Percentiles rank a stretch among this genome's conserved stretches.
Evolutionary conservation across 2,888 invertebrate genomes (phyloP).

Genomic region (Lycia hirtaria): DNA sequence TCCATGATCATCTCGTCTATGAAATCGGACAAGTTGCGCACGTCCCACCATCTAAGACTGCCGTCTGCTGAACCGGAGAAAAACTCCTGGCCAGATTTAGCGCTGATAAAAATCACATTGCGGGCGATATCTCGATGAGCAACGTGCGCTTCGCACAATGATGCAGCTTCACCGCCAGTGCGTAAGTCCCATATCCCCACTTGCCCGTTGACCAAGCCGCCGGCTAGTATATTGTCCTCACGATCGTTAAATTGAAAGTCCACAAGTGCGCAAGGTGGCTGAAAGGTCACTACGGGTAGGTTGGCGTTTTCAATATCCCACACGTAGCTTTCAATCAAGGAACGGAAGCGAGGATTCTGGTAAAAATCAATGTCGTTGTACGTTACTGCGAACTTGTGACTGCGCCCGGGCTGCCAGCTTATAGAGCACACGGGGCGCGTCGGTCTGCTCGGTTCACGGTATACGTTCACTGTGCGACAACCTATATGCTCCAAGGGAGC

Average conservation of each 20-base stretch:
- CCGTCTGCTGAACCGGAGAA: conserved; percentile 97
- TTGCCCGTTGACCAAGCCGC: conserved; percentile 89
- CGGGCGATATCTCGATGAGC: conserved; percentile 95
- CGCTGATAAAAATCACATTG: conserved; percentile 94
- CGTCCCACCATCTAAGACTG: conserved; percentile 93
- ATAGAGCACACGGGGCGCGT: conserved; percentile 90
- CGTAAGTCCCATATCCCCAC: conserved; percentile 91
- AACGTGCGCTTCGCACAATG: conserved; percentile 89
- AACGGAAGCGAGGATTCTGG: conserved; percentile 66
- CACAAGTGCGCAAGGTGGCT: conserved; percentile 89
- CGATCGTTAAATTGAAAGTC: conserved; percentile 94
- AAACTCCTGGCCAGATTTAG: conserved; percentile 96
- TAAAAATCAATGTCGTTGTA: conserved; percentile 93
- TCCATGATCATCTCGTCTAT: conserved; percentile 88
- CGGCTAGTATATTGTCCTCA: conserved; percentile 88
- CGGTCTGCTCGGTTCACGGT: conserved; percentile 87
- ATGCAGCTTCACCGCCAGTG: conserved; percentile 89
- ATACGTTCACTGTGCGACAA: conserved; percentile 93
- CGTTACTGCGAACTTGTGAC: conserved; percentile 91
- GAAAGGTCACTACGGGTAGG: conserved; percentile 88
- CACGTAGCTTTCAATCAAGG: conserved; percentile 82
- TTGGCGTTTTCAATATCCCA: conserved; percentile 97
- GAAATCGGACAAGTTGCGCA: conserved; percentile 87
- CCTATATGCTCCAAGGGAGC: conserved; percentile 87
- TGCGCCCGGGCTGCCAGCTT: conserved; percentile 94